Evolutionary conservation across 2,113 vertebrate species (phyloP).

Genomic region (Podarcis cretensis): DNA sequence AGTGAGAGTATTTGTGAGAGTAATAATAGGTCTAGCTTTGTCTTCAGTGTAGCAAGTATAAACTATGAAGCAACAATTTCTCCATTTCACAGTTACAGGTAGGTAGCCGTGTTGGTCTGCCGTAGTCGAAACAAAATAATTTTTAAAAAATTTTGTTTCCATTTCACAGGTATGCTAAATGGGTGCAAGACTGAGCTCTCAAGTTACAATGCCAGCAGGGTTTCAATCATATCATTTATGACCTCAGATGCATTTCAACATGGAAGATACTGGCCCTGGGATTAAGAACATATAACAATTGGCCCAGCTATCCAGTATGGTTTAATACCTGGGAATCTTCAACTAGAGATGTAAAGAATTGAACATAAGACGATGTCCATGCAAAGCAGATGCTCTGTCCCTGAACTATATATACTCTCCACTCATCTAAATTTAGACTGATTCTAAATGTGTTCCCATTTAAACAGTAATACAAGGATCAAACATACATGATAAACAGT

Average conservation of each 20-base stretch:
- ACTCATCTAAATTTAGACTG: not conserved
- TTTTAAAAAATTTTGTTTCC: no score
- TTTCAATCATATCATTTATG: fast-evolving
- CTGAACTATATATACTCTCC: no score
- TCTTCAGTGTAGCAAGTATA: not conserved
- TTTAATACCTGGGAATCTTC: not conserved
- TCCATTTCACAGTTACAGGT: not conserved
- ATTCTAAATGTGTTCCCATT: not conserved
- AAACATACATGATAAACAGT: slow-evolving; percentile 6
- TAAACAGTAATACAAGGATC: slow-evolving; percentile 20
- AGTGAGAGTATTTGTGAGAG: no score
- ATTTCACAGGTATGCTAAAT: not conserved
- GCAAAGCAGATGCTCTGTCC: no score
- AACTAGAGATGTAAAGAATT: no score
- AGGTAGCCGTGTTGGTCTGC: not conserved
- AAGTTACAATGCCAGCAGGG: not conserved
- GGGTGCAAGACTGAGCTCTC: not conserved
- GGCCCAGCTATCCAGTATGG: not conserved
- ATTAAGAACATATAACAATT: not conserved
- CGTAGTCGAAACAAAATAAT: no score
- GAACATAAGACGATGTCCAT: not conserved
- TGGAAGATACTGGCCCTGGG: fast-evolving
- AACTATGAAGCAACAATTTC: not conserved
- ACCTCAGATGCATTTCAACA: fast-evolving
- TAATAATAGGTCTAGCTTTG: not conserved